Conservation (phyloP, 2,888 invertebrate genomes). For the Desoria tigrina region DNA sequence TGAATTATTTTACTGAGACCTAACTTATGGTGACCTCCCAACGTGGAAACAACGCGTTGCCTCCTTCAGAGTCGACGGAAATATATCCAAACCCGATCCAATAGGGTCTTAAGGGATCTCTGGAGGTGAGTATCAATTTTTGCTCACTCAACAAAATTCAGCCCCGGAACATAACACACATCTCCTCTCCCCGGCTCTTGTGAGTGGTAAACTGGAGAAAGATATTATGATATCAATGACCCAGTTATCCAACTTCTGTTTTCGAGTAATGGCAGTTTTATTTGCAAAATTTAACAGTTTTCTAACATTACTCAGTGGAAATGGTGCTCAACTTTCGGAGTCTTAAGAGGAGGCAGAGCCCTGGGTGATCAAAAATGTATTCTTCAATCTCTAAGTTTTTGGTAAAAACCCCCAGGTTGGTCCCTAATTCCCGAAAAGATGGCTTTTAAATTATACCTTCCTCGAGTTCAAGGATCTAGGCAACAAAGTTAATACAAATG, state of each 20-base stretch:
- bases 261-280: conserved; percentile 25
- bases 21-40: conserved; percentile 19
- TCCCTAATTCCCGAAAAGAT: conserved; percentile 7
- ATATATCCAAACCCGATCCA: conserved; percentile 14
- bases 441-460: conserved; percentile 12
- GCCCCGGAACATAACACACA: neutral
- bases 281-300: conserved; percentile 30
- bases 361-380: conserved; percentile 17
- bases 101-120: conserved; percentile 14
- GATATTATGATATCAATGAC: conserved; percentile 21
- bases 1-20: conserved; percentile 18
- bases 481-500: no score
- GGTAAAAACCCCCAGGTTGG: conserved; percentile 3
- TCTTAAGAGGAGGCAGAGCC: neutral
- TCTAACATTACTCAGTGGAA: conserved; percentile 11
- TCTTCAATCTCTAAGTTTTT: conserved; percentile 20
- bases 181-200: no score
- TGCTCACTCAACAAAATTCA: conserved; percentile 17
- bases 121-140: conserved; percentile 23
- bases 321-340: neutral
- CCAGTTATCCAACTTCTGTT: conserved; percentile 28
- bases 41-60: neutral
- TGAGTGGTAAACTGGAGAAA: conserved; percentile 14
- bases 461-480: no score
- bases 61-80: conserved; percentile 3